Evolutionary conservation across 2,888 invertebrate species (phyloP).

Genomic region (Coelopa pilipes): DNA sequence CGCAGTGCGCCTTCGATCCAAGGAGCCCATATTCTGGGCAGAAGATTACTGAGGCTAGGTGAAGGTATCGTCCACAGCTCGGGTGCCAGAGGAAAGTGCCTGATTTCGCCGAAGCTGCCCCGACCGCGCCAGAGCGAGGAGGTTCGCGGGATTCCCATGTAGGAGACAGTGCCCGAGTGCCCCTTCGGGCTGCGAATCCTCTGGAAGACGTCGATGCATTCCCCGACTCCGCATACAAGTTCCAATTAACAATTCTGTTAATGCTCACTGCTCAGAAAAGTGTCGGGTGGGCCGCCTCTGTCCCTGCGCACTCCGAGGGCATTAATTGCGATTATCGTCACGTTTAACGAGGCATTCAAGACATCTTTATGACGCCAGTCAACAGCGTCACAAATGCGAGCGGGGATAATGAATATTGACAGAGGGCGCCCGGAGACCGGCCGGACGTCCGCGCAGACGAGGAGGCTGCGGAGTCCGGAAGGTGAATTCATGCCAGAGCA

Average conservation of each 20-base stretch:
- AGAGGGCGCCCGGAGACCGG: slow-evolving; percentile 49
- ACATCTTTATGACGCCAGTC: slow-evolving; percentile 62
- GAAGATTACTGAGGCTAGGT: neutral
- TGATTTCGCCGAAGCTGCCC: no score
- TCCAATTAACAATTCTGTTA: slow-evolving; percentile 38
- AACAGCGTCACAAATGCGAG: slow-evolving; percentile 48
- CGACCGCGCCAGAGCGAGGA: no score
- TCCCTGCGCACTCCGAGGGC: slow-evolving; percentile 37
- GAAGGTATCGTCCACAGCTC: no score
- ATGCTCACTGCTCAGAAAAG: slow-evolving; percentile 11
- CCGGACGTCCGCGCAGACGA: no score
- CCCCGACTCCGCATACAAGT: slow-evolving; percentile 33
- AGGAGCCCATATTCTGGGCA: no score
- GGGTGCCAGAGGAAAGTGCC: no score
- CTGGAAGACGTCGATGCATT: slow-evolving; percentile 12
- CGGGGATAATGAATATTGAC: slow-evolving; percentile 66
- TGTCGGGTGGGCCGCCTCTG: neutral
- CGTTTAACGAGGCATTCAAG: slow-evolving; percentile 67
- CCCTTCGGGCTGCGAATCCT: neutral
- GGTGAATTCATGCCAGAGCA: neutral
- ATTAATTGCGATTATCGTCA: slow-evolving; percentile 68
- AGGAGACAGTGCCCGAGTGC: neutral
- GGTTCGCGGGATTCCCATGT: neutral
- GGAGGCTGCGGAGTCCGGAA: neutral
- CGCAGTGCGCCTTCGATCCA: no score